Evolutionary conservation across 2,888 invertebrate species (phyloP), one percentile per base, ranked within the genome.

Genomic region (Eupithecia inturbata): DNA sequence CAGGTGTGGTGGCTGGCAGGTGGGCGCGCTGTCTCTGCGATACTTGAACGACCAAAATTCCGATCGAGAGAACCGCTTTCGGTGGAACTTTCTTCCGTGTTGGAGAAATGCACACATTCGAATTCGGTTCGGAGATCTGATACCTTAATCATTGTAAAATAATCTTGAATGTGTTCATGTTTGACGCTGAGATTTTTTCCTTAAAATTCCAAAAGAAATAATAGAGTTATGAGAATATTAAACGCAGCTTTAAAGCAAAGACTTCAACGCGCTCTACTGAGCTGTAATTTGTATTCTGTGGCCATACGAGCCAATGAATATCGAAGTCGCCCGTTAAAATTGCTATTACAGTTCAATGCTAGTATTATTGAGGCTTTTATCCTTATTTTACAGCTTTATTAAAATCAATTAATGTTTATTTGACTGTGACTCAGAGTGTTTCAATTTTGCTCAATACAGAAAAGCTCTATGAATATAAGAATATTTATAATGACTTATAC

Each of bases 41-140:
- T 88, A 90, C 90, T 88, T 88, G 88, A 89, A 85, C 86, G 88
- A 89, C 91, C 89, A 91, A 94, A 94, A 94, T 94, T 92, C 93
- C 93, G 81, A 90, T 91, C 91, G 91, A 87, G 85, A 85, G 89
- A 88, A 88, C 91, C 86, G 91, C 93, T 93, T 93, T 93, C 91
- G 87, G 86, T 85, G 84, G 90, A 91, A 93, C 94, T 94, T 94
- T 94, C 94, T 89, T 94, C 87, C 85, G 86, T 49, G 16, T 63
- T 19, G 60, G 72, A 73, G 73, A 76, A 73, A 71, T 66, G 76
- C 67, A 6, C 36, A 53, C 39, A 31, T 60, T 45, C 39, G 66
- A 66, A 62, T 62, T 62, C 9, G 19, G 31, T 62, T 62, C 16
- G 31, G 19, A 31, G 62, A 62, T 31, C 28, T 31, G 31, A 31